Base-by-base conservation (phyloP, 2,888 invertebrate species). In the Drosophila maculinotata region DNA sequence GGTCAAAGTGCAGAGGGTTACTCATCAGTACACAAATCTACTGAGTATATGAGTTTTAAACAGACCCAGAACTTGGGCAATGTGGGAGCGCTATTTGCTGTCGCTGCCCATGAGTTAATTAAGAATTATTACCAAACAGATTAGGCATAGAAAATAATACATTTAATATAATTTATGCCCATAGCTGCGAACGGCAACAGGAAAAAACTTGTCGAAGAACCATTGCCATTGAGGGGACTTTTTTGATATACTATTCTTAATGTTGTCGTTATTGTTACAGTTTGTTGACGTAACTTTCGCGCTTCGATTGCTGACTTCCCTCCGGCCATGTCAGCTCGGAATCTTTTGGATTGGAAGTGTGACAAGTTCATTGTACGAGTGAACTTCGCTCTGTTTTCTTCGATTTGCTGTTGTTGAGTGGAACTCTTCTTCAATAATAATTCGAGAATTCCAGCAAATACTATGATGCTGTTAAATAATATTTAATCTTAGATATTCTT, bases 121-220 rank as follows among this genome's bases (percentile, higher is more conserved):
- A 81, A 81, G 84, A 84, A 81, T 81, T 84, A 81, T 81, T 81
- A 76, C 81, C 74, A 76, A 71, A 64, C 56, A 84, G 79, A 84
- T 81, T 81, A 81, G 48, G 52, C 47, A 42, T 33, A 51, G 39
- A 42, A 45, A 6, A 45, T 20, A 31, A 30, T 45, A 30, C 10
- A 17, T 20, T 9, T 20, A 20, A 45, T 31, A 31, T 31, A 45
- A 66, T 66, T 68, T 68, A 66, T 71, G 45, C 4, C 31, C 31
- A 30, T 45, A 9, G 10, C 36, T 15, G 36, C 15, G 48, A 33
- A 9, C 20, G 23, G 10, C 48, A 48, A 35, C 17, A 20, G 10
- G 49, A 20, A 20, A n/a, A 36, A 45, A 30, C 45, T 44, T 17
- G n/a, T 9, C 12, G 12, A 30, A 20, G n/a, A n/a, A n/a, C n/a